Evolutionary conservation across 2,797 vertebrate genomes (phyloP), one percentile per base, ranked within the genome.

Genomic region (Gymnoscopelus braueri): DNA sequence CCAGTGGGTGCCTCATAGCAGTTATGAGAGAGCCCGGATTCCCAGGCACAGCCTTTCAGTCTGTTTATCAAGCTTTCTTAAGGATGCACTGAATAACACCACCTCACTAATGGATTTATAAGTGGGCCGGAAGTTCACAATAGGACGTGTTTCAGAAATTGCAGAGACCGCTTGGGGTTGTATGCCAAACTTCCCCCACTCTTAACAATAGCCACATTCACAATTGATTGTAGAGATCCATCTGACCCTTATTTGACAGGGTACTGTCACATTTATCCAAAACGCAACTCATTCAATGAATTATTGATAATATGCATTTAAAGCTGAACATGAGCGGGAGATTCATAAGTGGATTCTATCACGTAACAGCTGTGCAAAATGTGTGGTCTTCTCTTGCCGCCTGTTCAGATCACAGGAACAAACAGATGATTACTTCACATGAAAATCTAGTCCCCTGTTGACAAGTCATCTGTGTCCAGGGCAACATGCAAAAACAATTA

Each of bases 41-140:
- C 72, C 68, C 64, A 75, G 47, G 69, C 60, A 26, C 75, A 59
- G 63, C 60, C 71, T 85, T 73, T 80, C 60, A 8, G 75, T 63
- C 60, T 82, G 84, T 88, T 90, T 86, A 85, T 68, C 65, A 44
- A 49, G 79, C 81, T 77, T 67, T 63, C 35, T 74, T 29, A 69
- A 77, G 77, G 81, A 82, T 52, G 49, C 39, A 4, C 78, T 80
- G 81, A 87, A 87, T 80, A 83, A 84, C 65, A 61, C 75, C 78
- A 79, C 79, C 84, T 84, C 78, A 15, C 86, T 88, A 86, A 89
- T 88, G 87, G 87, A 86, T 87, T 88, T 81, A 76, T 75, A 85
- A 85, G 83, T 80, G 75, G 79, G 72, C 81, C 77, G 62, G 49
- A 75, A 75, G 74, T 85, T 88, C 72, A 81, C 74, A 85, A 89